Conservation (phyloP, 1,140 invertebrate genomes). For the Glossosoma conforme region DNA sequence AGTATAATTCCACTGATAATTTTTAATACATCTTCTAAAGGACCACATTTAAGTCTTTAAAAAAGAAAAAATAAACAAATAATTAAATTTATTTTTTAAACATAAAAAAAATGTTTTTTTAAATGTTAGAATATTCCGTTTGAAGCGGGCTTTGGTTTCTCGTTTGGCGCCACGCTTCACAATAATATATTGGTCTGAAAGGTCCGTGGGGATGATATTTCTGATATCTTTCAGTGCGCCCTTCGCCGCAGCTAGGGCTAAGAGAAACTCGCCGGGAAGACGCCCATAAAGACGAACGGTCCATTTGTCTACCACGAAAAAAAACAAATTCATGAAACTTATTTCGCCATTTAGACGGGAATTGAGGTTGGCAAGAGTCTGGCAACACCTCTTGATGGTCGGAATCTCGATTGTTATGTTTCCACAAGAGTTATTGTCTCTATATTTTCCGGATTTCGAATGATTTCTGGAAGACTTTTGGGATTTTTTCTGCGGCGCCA, state of each 20-base stretch:
- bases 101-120: not conserved
- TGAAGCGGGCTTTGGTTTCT: slow-evolving; percentile 20
- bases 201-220: slow-evolving; percentile 19
- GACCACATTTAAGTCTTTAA: no score
- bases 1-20: no score
- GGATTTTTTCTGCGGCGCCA: no score
- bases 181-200: slow-evolving; percentile 29
- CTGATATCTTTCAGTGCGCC: no score
- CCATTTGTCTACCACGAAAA: not conserved
- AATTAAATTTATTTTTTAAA: no score
- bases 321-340: slow-evolving; percentile 11
- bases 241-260: no score
- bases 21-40: no score
- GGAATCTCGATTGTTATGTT: slow-evolving; percentile 12
- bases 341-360: not conserved
- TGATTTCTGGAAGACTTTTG: no score
- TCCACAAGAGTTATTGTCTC: slow-evolving; percentile 7
- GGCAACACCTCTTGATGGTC: slow-evolving; percentile 8
- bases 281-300: not conserved
- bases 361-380: slow-evolving; percentile 5
- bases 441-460: slow-evolving; percentile 22
- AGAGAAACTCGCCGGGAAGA: no score
- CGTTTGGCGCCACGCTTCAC: slow-evolving; percentile 29
- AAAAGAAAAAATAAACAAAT: no score
- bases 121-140: not conserved